Conservation (phyloP, 2,113 vertebrate species). For the Merops nubicus region DNA sequence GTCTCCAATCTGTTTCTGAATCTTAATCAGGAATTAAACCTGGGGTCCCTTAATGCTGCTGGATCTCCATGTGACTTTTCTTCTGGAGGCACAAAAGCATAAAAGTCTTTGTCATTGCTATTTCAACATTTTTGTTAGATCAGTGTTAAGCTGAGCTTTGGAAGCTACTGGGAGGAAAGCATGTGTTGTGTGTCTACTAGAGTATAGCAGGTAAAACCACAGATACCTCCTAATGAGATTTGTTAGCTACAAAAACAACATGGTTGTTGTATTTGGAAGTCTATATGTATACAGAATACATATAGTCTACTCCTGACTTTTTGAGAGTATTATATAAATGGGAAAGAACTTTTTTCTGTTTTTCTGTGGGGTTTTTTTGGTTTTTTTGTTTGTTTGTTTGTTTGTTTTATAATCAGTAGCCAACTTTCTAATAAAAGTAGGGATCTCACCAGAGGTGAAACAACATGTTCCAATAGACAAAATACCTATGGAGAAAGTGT, state of each 20-base stretch:
- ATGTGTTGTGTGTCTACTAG: not conserved
- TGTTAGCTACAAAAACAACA: not conserved
- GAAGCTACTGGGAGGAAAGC: not conserved
- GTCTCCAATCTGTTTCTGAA: not conserved
- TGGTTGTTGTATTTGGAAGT: not conserved
- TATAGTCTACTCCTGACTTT: not conserved
- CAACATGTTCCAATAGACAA: not conserved
- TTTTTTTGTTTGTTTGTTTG: too few species aligned
- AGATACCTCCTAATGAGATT: not conserved
- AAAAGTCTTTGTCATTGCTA: not conserved
- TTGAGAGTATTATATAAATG: not conserved
- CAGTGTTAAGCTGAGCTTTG: not conserved
- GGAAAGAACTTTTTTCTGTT: not conserved
- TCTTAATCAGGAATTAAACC: not conserved
- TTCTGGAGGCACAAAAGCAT: not conserved
- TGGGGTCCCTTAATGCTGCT: not conserved
- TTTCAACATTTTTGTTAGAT: not conserved
- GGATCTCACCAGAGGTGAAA: not conserved
- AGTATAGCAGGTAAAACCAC: too few species aligned
- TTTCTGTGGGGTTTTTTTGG: too few species aligned
- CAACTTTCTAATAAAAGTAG: not conserved
- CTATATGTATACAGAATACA: fast-evolving
- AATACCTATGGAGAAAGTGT: not conserved
- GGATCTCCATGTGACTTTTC: not conserved
- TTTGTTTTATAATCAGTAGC: not conserved